Conservation (phyloP, 2,888 invertebrate genomes). For the Spisula solida region DNA sequence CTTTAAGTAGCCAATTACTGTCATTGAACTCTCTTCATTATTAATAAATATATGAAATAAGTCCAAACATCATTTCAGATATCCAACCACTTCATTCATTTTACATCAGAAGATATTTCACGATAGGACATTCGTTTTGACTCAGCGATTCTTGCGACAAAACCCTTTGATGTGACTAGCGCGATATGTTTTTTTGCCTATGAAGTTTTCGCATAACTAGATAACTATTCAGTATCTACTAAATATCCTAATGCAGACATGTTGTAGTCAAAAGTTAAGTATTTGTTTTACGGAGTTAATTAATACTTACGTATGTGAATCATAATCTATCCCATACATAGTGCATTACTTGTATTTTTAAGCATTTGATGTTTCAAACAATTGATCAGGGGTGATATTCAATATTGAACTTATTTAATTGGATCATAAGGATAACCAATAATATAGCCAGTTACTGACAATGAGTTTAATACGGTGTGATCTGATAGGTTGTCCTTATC, state of each 20-base stretch:
- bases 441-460: too few species aligned
- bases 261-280: not conserved
- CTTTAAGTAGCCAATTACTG: constrained; percentile 66
- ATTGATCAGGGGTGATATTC: too few species aligned
- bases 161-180: constrained; percentile 43
- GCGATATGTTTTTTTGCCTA: constrained; percentile 26
- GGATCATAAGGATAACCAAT: too few species aligned
- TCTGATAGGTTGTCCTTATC: too few species aligned
- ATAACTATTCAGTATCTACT: not conserved
- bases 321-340: not conserved
- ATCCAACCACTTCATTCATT: constrained; percentile 59
- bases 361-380: not conserved
- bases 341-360: not conserved
- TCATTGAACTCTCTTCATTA: constrained; percentile 52
- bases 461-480: too few species aligned
- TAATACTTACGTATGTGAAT: not conserved
- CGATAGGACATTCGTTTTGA: constrained; percentile 51
- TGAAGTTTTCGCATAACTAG: constrained; percentile 14
- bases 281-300: not conserved
- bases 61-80: constrained; percentile 57
- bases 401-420: too few species aligned
- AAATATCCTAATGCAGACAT: not conserved
- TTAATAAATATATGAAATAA: constrained; percentile 61
- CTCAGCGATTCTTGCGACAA: constrained; percentile 27
- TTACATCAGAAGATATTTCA: constrained; percentile 56